A percentile compares a stretch with the other conserved stretches of the same genome.
These are phyloP conservation scores for Charaxes varanes DNA, from an alignment of 1,140 invertebrate species.

Conservation along the genomic window DNA sequence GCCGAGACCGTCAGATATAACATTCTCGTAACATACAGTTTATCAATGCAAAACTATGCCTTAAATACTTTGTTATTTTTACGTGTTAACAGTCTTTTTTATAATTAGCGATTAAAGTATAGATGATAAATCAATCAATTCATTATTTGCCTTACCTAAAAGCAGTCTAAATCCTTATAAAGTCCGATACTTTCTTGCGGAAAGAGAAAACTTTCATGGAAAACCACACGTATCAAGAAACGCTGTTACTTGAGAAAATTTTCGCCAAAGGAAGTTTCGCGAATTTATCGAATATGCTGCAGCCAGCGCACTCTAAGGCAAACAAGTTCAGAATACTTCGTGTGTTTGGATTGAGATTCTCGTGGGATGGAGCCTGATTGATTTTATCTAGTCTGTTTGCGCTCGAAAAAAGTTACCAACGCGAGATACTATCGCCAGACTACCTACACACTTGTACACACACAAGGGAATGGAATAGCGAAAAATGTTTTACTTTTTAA, in stretches of 20 bases:
- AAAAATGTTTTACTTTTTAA: too few relatives aligned
- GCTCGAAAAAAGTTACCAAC: slow-evolving; percentile 11
- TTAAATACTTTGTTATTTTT: too few relatives aligned
- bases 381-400: slow-evolving; percentile 44
- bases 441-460: not conserved
- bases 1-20: too few relatives aligned
- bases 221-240: slow-evolving; percentile 54
- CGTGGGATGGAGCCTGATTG: slow-evolving; percentile 48
- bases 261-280: slow-evolving; percentile 41
- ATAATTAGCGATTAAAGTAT: too few relatives aligned
- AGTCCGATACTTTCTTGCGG: slow-evolving; percentile 19
- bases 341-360: slow-evolving; percentile 43
- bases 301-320: slow-evolving; percentile 33
- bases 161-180: slow-evolving; percentile 20
- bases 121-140: too few relatives aligned
- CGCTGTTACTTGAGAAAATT: slow-evolving; percentile 43
- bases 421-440: slow-evolving; percentile 2
- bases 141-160: too few relatives aligned
- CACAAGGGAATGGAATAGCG: not conserved
- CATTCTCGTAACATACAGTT: too few relatives aligned
- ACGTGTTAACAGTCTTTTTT: too few relatives aligned
- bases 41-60: too few relatives aligned
- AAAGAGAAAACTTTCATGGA: slow-evolving; percentile 57
- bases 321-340: slow-evolving; percentile 41
- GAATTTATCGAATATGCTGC: slow-evolving; percentile 52